Evolutionary conservation across 2,113 vertebrate genomes (phyloP).

Genomic region (Macrotus californicus): DNA sequence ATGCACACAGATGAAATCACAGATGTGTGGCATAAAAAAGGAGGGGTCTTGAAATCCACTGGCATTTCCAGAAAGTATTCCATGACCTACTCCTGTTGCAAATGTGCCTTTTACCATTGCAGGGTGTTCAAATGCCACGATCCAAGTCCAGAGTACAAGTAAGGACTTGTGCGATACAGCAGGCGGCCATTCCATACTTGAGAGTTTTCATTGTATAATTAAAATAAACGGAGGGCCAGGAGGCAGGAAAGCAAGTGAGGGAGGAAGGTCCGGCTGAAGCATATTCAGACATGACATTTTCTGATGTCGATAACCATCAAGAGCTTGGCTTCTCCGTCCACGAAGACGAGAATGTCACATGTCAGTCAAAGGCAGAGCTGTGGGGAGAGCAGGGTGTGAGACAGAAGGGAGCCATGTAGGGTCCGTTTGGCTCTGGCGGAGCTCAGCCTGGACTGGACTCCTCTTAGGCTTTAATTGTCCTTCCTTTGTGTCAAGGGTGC

Average conservation of each 20-base stretch:
- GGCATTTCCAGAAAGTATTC: slow-evolving; percentile 64
- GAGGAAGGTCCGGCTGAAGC: slow-evolving; percentile 73
- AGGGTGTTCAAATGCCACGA: slow-evolving; percentile 76
- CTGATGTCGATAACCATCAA: slow-evolving; percentile 93
- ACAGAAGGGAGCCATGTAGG: slow-evolving; percentile 62
- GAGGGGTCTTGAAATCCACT: slow-evolving; percentile 7
- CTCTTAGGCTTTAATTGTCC: background rate
- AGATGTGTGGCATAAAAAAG: slow-evolving; percentile 3
- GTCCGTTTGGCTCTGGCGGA: slow-evolving; percentile 46
- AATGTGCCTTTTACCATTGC: slow-evolving; percentile 78
- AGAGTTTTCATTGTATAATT: slow-evolving; percentile 75
- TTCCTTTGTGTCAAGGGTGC: slow-evolving; percentile 60
- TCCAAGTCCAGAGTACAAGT: slow-evolving; percentile 73
- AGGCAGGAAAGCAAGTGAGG: slow-evolving; percentile 52
- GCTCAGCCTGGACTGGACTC: background rate
- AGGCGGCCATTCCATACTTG: slow-evolving; percentile 63
- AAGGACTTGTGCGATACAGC: slow-evolving; percentile 68
- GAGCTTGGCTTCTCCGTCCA: slow-evolving; percentile 86
- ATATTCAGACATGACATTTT: slow-evolving; percentile 91
- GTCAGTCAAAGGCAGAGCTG: slow-evolving; percentile 84
- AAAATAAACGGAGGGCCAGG: slow-evolving; percentile 73
- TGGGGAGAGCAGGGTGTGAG: slow-evolving; percentile 69
- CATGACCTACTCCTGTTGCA: slow-evolving; percentile 70
- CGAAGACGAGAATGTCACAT: slow-evolving; percentile 93
- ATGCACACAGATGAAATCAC: background rate